Percentiles rank a stretch among this genome's conserved stretches.
Evolutionary conservation across 2,113 vertebrate genomes (phyloP).

Genomic region (Larimichthys crocea): DNA sequence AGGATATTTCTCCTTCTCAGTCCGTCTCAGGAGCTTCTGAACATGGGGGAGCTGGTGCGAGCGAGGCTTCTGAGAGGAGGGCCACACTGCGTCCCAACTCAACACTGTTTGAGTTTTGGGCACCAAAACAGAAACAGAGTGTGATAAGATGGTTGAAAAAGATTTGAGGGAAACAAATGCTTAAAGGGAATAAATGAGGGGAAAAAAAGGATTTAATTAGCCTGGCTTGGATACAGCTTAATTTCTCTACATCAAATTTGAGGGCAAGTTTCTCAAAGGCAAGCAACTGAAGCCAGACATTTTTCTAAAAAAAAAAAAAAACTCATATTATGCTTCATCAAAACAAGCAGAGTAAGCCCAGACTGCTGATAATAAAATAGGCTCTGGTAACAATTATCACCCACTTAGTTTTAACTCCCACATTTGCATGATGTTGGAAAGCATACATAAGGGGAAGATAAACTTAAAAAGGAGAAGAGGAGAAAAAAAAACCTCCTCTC

Average conservation of each 20-base stretch:
- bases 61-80: background rate
- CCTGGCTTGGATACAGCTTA: constrained; percentile 31
- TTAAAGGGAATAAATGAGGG: constrained; percentile 5
- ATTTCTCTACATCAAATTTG: constrained; percentile 53
- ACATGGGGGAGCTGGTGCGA: background rate
- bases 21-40: constrained; percentile 8
- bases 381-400: constrained; percentile 82
- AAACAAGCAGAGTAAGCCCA: constrained; percentile 66
- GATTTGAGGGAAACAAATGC: constrained; percentile 43
- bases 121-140: background rate
- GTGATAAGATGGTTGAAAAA: constrained; percentile 29
- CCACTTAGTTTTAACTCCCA: constrained; percentile 75
- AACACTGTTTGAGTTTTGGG: constrained; percentile 5
- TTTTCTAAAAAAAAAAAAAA: constrained; percentile 5
- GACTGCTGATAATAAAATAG: constrained; percentile 78
- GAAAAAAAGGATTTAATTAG: constrained; percentile 16
- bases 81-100: constrained; percentile 31
- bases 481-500: constrained; percentile 1
- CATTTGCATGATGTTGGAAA: constrained; percentile 74
- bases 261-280: constrained; percentile 47
- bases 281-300: constrained; percentile 35
- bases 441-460: constrained; percentile 43
- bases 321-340: constrained; percentile 57
- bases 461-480: constrained; percentile 3
- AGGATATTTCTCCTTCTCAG: constrained; percentile 1